Base-by-base conservation (phyloP, 2,113 vertebrate species). In the Cairina moschata region DNA sequence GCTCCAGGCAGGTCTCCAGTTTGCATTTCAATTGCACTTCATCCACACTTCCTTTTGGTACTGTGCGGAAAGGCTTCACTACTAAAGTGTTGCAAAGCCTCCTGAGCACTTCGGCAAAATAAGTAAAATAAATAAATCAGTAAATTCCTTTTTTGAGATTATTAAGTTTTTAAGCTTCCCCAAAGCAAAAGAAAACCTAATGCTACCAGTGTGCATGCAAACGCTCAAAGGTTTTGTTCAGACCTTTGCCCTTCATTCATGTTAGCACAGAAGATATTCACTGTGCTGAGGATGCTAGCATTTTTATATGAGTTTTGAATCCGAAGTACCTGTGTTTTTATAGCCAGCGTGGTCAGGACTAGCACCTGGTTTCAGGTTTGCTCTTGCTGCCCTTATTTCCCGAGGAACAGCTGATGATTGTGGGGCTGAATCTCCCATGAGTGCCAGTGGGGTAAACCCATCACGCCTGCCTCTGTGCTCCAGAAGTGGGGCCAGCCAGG, bases 1-100 rank as follows among this genome's bases (percentile, higher is more conserved):
- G 91, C 74, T 94, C 58, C 71, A 84, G 83, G 78, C 80, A 94
- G 88, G 83, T 89, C 81, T 89, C 76, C 77, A 62, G 32, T 95
- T 88, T 92, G 71, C 86, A 93, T 94, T 92, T 93, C 83, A 86
- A 38, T 91, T 91, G 38, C n/a, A 38, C 11, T 76, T 92, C 42
- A 88, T 91, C 69, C 77, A 78, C 58, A 14, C 31, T 84, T 93
- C 21, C 60, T 83, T 93, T 83, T 86, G 32, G 11, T 94, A 46
- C 90, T 71, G 83, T 44, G 58, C 80, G 60, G 68, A 86, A 75
- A 83, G 66, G 17, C 76, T 72, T 62, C 81, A 63, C 62, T 84
- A 58, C 60, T 89, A 86, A 88, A 72, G 23, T 38, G 25, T 52
- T 88, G 62, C 60, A 82, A 93, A 90, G 63, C 54, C 44, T 17